Evolutionary conservation across 2,113 vertebrate species (phyloP).

Genomic region (Synodontis membranacea): DNA sequence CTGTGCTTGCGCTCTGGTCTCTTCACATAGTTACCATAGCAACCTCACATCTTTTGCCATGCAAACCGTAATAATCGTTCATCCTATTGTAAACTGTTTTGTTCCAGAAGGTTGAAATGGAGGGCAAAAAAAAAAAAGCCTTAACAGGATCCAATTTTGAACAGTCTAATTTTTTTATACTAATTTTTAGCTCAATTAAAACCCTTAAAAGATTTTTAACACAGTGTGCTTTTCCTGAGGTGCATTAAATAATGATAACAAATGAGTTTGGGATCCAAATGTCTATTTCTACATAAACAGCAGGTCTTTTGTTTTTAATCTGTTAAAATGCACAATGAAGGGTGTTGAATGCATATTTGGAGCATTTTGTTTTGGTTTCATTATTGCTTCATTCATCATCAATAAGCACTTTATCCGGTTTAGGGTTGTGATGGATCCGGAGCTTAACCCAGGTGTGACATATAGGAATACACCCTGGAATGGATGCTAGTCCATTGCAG

Average conservation of each 20-base stretch:
- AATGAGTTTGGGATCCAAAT: neutral
- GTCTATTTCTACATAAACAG: too few relatives aligned
- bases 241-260: neutral
- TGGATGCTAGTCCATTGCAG: neutral
- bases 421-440: neutral
- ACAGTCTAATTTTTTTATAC: too few relatives aligned
- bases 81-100: neutral
- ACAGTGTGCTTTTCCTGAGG: neutral
- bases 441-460: neutral
- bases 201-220: neutral
- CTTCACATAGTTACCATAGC: slow-evolving; percentile 21
- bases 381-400: neutral
- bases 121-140: too few relatives aligned
- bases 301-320: neutral
- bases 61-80: neutral
- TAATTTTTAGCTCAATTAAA: neutral
- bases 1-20: slow-evolving; percentile 24
- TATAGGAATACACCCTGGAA: neutral
- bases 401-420: neutral
- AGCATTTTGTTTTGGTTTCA: neutral
- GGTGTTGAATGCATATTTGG: neutral
- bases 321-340: neutral
- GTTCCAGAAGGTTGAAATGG: neutral
- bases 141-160: neutral
- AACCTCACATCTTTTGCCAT: neutral